These are phyloP conservation scores for Dendrocincla tyrannina DNA, from an alignment of 2,797 vertebrate species.

Conservation along the genomic window DNA sequence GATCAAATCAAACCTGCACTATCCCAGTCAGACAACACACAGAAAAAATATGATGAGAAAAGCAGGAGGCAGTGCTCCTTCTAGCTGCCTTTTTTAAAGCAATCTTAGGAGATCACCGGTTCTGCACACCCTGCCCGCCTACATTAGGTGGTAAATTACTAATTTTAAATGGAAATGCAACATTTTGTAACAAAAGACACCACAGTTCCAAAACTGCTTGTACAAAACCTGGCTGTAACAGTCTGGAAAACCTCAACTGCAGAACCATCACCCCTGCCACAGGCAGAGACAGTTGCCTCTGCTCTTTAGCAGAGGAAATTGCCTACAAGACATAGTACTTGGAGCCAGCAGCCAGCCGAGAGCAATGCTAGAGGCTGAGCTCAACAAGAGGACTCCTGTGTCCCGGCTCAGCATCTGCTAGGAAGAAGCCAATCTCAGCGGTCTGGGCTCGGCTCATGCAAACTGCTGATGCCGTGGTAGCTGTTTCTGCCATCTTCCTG, in stretches of 20 bases:
- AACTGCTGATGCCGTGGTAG: background rate
- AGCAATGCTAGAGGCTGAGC: conserved; percentile 40
- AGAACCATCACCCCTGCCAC: conserved; percentile 23
- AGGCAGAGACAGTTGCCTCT: background rate
- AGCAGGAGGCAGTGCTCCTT: conserved; percentile 50
- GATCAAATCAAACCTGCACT: conserved; percentile 50
- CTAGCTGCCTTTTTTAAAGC: conserved; percentile 52
- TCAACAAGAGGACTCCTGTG: background rate
- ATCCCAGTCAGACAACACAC: conserved; percentile 38
- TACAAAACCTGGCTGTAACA: conserved; percentile 19
- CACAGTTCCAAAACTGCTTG: background rate
- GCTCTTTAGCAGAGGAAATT: conserved; percentile 23
- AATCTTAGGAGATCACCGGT: conserved; percentile 34
- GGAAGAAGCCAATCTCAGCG: background rate
- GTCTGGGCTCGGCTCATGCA: background rate
- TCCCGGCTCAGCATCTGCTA: conserved; percentile 10
- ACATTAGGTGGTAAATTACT: conserved; percentile 43
- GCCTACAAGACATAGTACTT: conserved; percentile 24
- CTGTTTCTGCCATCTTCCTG: background rate
- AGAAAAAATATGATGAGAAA: conserved; percentile 37
- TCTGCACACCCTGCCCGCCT: conserved; percentile 47
- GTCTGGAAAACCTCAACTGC: conserved; percentile 36
- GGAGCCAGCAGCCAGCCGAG: conserved; percentile 27
- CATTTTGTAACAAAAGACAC: conserved; percentile 49
- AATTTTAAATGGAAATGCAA: conserved; percentile 69